Base-by-base conservation (phyloP, 2,113 vertebrate genomes). In the Rutilus rutilus region DNA sequence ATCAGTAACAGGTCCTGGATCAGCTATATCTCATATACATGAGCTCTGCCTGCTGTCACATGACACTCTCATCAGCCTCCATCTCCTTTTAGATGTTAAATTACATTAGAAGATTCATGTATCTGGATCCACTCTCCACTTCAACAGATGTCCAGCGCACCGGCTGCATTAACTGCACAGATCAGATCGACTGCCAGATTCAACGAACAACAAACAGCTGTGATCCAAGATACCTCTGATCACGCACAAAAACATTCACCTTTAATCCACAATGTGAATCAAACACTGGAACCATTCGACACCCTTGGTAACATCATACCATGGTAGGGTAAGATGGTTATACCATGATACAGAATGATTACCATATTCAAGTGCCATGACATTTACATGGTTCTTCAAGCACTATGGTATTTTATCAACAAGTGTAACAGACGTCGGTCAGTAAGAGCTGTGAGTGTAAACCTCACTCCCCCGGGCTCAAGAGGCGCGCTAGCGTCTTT, bases 11-110 rank as follows among this genome's bases (percentile, higher is more conserved):
- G 17, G 2, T 52, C 39, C 19, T 47, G 42, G 71, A 75, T 47
- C n/a, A 47, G 71, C 42, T 74, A 25, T 4, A 25, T 11, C 79
- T 30, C 21, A 14, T 17, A 21, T 47, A 47, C 15, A 36, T 30
- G 21, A 45, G 39, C 42, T 78, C 47, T 69, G 84, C 36, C 62
- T 85, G 73, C 59, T n/a, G 73, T 77, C 84, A 54, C 62, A 71
- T 39, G 14, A 85, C 84, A 81, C 59, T 36, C 23, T 27, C 59
- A 45, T 64, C 14, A 45, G 78, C 33, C 78, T 79, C 23, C 17
- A 62, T 81, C 59, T 81, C 30, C 84, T 60, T 64, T 50, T 6
- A 85, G 73, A 65, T 65, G 73, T 50, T 77, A 64, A 85, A 77
- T 76, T 85, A 62, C 27, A 77, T 42, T 69, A 47, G 39, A 65